Evolutionary conservation across 2,797 vertebrate genomes (phyloP).

Genomic region (Pogoniulus pusillus): DNA sequence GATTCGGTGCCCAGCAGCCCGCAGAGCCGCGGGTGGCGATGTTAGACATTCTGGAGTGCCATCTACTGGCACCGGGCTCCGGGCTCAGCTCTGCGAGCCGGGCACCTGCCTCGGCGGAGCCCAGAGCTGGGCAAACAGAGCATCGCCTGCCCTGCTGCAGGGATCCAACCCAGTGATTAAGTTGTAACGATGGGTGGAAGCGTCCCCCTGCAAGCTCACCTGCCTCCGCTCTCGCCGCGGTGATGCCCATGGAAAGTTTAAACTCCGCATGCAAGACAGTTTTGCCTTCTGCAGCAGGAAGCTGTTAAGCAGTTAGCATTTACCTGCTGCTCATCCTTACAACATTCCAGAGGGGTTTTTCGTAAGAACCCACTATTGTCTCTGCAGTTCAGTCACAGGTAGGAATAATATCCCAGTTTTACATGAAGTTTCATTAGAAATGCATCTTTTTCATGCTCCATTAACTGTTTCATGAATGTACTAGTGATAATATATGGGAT

Average conservation of each 20-base stretch:
- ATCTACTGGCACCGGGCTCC: constrained; percentile 23
- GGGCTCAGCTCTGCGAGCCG: neutral
- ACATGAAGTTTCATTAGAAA: neutral
- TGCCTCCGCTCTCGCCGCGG: neutral
- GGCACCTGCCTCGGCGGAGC: neutral
- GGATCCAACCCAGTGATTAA: rapidly evolving
- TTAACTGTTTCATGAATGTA: neutral
- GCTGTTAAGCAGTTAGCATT: no score
- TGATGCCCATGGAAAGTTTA: neutral
- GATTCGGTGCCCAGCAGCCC: neutral
- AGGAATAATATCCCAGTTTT: neutral
- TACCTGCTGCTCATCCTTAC: neutral
- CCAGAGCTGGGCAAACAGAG: neutral
- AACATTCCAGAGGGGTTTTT: rapidly evolving
- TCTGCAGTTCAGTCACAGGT: neutral
- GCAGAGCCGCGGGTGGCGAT: neutral
- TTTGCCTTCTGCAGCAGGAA: neutral
- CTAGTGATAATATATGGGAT: neutral
- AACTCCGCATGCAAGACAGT: neutral
- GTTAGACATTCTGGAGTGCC: constrained; percentile 34
- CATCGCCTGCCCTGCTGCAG: rapidly evolving
- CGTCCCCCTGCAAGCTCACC: neutral
- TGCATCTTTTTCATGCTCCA: neutral
- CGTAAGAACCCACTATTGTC: neutral
- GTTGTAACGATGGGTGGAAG: neutral